A percentile compares a stretch with the other conserved stretches of the same genome.
These are phyloP conservation scores for Rallus crepitans DNA, from an alignment of 2,797 vertebrate species.

Conservation along the genomic window DNA sequence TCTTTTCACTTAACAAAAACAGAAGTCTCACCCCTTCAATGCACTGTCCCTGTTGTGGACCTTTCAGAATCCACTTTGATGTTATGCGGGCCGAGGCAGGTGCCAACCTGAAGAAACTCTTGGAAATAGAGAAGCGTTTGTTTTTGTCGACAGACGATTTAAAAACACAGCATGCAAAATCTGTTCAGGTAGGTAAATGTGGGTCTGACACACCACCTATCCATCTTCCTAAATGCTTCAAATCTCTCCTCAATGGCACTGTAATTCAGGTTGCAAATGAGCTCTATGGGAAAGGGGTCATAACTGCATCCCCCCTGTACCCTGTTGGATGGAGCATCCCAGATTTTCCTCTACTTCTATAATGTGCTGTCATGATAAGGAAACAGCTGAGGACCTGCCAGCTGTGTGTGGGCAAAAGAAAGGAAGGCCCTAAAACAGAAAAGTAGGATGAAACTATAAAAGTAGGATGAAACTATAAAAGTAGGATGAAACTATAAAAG, in stretches of 20 bases:
- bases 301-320: not conserved
- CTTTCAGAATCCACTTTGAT: conserved; percentile 86
- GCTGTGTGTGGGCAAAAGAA: not conserved
- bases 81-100: conserved; percentile 81
- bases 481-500: not conserved
- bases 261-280: not conserved
- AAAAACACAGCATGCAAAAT: conserved; percentile 83
- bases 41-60: not conserved
- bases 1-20: not conserved
- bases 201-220: not conserved
- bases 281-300: not conserved
- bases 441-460: not conserved
- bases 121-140: conserved; percentile 80
- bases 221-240: not conserved
- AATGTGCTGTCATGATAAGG: not conserved
- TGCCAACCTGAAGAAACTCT: conserved; percentile 84
- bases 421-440: not conserved
- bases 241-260: not conserved
- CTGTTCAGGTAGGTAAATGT: conserved; percentile 82
- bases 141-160: conserved; percentile 80
- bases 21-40: not conserved
- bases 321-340: not conserved
- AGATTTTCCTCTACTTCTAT: not conserved
- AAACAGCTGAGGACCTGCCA: not conserved
- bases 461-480: no score